phyloP scores from a whole-genome alignment of 2,797 vertebrate species.

The Fratercula arctica region DNA sequence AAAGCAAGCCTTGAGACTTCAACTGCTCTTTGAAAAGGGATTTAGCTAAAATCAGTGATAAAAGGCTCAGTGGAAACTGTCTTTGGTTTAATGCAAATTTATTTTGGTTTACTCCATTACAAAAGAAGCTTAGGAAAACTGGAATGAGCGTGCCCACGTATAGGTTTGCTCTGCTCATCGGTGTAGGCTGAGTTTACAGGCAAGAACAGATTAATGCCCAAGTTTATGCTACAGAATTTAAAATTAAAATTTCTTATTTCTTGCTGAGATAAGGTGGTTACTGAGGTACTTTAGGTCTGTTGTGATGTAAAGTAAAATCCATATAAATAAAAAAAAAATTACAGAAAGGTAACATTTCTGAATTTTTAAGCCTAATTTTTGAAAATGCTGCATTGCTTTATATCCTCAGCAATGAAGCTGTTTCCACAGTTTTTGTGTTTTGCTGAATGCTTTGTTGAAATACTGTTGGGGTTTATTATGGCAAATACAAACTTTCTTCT shows the following conservation, averaged over 20 bases:
- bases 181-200: not conserved
- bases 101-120: not conserved
- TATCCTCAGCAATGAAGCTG: not conserved
- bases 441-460: not conserved
- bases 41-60: not conserved
- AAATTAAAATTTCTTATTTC: not conserved
- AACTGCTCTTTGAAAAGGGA: not conserved
- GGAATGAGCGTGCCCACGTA: accelerated
- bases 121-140: not conserved
- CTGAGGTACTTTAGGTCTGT: not conserved
- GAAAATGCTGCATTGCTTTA: not conserved
- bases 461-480: not conserved
- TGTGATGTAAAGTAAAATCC: not conserved
- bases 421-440: not conserved
- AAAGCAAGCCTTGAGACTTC: not conserved
- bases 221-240: not conserved
- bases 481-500: not conserved
- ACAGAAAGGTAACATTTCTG: not conserved
- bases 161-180: not conserved
- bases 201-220: not conserved
- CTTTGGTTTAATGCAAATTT: not conserved
- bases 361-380: not conserved
- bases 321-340: not conserved
- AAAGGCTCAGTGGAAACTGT: not conserved
- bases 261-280: not conserved